Percentiles rank a stretch among this genome's conserved stretches.
phyloP scores from a whole-genome alignment of 2,113 vertebrate genomes.

The Climacteris rufus region DNA sequence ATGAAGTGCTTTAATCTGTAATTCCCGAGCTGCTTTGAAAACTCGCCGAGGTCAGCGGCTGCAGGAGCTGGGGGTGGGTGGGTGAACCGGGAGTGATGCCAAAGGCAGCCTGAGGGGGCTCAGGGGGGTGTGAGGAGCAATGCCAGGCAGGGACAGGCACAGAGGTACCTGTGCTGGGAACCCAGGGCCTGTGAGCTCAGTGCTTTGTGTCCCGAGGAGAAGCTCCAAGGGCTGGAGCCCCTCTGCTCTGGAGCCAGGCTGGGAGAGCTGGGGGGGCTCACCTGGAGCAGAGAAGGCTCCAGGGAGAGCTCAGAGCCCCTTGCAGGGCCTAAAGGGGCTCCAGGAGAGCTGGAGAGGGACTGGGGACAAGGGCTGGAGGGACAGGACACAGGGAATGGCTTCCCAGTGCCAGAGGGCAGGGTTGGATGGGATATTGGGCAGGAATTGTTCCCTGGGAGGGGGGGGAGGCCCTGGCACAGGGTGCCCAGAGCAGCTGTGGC shows the following conservation, averaged over 20 bases:
- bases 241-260: neutral
- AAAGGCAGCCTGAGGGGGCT: neutral
- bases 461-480: neutral
- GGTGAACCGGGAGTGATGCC: neutral
- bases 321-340: neutral
- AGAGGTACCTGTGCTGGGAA: neutral
- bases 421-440: fast-evolving
- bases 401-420: neutral
- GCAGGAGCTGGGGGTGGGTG: neutral
- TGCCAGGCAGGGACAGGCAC: neutral
- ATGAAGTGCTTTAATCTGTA: slow-evolving; percentile 20
- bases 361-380: neutral
- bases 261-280: neutral
- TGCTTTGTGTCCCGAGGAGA: neutral
- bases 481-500: neutral
- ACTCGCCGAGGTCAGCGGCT: neutral
- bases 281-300: neutral
- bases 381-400: neutral
- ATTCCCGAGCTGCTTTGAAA: slow-evolving; percentile 7
- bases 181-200: neutral
- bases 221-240: neutral
- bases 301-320: neutral
- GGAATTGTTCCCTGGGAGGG: neutral
- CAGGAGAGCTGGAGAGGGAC: neutral
- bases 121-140: neutral